Percentiles rank a stretch among this genome's conserved stretches.
phyloP scores from a whole-genome alignment of 2,888 invertebrate species.

The Lordiphosa andalusiaca region DNA sequence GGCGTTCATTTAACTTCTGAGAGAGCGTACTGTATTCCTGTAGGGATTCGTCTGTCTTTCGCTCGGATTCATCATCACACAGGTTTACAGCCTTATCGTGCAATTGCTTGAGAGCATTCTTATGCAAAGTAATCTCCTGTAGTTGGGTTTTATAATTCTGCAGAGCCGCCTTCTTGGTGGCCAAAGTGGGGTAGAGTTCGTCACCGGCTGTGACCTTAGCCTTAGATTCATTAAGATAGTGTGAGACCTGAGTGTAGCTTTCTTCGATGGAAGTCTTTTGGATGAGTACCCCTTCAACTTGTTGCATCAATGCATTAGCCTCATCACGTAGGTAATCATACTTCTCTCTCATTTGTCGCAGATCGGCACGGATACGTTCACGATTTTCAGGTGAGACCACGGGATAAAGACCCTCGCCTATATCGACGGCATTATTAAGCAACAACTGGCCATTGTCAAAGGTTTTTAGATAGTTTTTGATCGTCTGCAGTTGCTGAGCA shows the following conservation, averaged over 20 bases:
- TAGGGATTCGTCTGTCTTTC: slow-evolving; percentile 87
- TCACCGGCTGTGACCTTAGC: slow-evolving; percentile 86
- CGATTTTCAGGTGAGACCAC: slow-evolving; percentile 93
- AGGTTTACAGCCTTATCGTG: slow-evolving; percentile 90
- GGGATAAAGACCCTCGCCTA: slow-evolving; percentile 93
- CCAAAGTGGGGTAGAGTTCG: slow-evolving; percentile 88
- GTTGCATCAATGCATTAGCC: slow-evolving; percentile 91
- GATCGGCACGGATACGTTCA: slow-evolving; percentile 90
- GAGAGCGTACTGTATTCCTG: slow-evolving; percentile 86
- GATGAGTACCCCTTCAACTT: slow-evolving; percentile 92
- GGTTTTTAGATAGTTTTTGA: slow-evolving; percentile 83
- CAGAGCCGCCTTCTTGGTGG: slow-evolving; percentile 93
- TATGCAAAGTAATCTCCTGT: slow-evolving; percentile 93
- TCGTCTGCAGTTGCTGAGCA: slow-evolving; percentile 87
- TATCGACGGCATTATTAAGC: slow-evolving; percentile 89
- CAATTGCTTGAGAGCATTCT: slow-evolving; percentile 90
- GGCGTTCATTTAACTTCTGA: slow-evolving; percentile 85
- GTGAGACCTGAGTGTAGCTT: slow-evolving; percentile 91
- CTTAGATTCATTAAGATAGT: slow-evolving; percentile 91
- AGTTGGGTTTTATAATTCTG: slow-evolving; percentile 89
- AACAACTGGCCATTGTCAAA: slow-evolving; percentile 90
- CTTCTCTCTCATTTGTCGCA: slow-evolving; percentile 89
- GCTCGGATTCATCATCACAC: slow-evolving; percentile 89
- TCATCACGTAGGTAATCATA: slow-evolving; percentile 92
- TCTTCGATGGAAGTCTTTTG: slow-evolving; percentile 96